These are phyloP conservation scores for Hypomecis punctinalis DNA, from an alignment of 2,888 invertebrate genomes.

Conservation along the genomic window DNA sequence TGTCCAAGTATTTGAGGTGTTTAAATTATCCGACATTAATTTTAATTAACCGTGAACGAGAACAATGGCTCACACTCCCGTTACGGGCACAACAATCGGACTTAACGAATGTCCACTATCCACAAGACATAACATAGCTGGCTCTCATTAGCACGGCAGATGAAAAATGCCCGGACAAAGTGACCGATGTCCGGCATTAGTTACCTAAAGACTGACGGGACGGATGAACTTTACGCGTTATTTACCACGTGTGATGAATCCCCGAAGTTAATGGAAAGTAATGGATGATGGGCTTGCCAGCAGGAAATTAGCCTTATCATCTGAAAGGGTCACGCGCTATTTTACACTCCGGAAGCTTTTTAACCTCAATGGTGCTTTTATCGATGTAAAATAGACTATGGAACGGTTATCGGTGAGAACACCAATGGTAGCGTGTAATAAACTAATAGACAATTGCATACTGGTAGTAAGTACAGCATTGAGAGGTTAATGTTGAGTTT, in stretches of 20 bases:
- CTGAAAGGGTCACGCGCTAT: slow-evolving; percentile 50
- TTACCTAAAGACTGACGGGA: slow-evolving; percentile 35
- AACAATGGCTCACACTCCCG: slow-evolving; percentile 36
- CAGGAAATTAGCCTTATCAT: slow-evolving; percentile 59
- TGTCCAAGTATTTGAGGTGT: slow-evolving; percentile 10
- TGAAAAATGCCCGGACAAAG: slow-evolving; percentile 57
- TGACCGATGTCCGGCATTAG: slow-evolving; percentile 60
- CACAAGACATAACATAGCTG: slow-evolving; percentile 50
- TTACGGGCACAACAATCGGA: slow-evolving; percentile 49
- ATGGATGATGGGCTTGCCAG: slow-evolving; percentile 52
- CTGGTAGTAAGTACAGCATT: no score
- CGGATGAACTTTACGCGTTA: slow-evolving; percentile 45
- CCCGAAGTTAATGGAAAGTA: slow-evolving; percentile 59
- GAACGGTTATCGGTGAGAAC: neutral
- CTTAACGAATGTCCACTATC: slow-evolving; percentile 52
- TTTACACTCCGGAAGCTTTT: slow-evolving; percentile 53
- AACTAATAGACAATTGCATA: no score
- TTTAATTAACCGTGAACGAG: slow-evolving; percentile 45
- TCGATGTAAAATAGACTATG: slow-evolving; percentile 25
- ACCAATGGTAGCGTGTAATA: neutral
- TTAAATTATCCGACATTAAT: slow-evolving; percentile 26
- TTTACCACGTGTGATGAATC: slow-evolving; percentile 57
- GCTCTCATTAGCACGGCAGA: slow-evolving; percentile 59
- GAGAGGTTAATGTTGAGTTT: no score
- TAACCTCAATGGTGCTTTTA: slow-evolving; percentile 36